Percentiles rank a stretch among this genome's conserved stretches.
These are phyloP conservation scores for Mesocentrotus franciscanus DNA, from an alignment of 53 echinoderm and acorn worm species.

Conservation along the genomic window DNA sequence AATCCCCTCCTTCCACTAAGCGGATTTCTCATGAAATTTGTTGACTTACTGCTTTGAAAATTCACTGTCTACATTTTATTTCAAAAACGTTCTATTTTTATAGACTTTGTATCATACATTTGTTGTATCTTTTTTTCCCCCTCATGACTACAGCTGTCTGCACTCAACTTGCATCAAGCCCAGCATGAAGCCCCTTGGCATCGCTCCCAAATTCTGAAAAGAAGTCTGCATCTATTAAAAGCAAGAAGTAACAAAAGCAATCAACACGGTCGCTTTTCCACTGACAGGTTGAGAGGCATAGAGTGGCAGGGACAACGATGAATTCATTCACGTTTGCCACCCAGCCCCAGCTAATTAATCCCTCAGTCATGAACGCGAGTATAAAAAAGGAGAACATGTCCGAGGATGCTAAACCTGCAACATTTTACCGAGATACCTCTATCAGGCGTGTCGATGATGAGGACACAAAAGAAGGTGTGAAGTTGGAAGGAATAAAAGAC, in stretches of 20 bases:
- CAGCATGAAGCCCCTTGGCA: not conserved
- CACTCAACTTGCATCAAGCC: not conserved
- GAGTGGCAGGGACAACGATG: conserved; percentile 6
- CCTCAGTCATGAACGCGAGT: not conserved
- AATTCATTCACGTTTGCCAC: conserved; percentile 24
- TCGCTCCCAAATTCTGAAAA: not conserved
- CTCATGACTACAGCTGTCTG: not conserved
- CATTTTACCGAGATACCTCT: conserved; percentile 9
- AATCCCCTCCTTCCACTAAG: no score
- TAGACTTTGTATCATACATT: no score
- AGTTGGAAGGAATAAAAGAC: not conserved
- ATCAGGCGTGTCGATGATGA: conserved; percentile 23
- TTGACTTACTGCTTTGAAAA: no score
- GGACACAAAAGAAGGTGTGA: conserved; percentile 36
- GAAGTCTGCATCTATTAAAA: not conserved
- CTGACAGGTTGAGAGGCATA: not conserved
- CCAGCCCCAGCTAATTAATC: not conserved
- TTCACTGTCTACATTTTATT: no score
- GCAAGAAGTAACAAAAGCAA: not conserved
- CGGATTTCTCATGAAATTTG: no score
- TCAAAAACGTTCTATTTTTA: no score
- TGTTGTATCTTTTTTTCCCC: not conserved
- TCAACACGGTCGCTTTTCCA: not conserved
- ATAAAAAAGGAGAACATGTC: conserved; percentile 3
- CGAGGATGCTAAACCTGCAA: not conserved